These are phyloP conservation scores for Aldrovandia affinis DNA, from an alignment of 2,797 vertebrate genomes.

Conservation along the genomic window DNA sequence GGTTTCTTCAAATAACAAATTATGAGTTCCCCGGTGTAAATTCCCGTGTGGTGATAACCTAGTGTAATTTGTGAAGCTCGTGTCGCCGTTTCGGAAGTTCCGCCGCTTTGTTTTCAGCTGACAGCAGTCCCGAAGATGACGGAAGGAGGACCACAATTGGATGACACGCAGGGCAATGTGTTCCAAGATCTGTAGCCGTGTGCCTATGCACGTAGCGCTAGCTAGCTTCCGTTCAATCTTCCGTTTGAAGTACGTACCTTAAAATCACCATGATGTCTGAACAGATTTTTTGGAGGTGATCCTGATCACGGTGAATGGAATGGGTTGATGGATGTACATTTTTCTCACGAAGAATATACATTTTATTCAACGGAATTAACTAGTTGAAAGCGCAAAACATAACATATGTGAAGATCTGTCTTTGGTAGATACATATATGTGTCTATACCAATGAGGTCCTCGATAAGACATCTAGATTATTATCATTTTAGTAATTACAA, in stretches of 20 bases:
- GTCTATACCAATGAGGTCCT: too few relatives aligned
- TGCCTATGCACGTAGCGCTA: background rate
- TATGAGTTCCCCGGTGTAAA: background rate
- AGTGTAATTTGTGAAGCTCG: background rate
- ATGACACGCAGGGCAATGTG: background rate
- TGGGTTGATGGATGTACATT: too few relatives aligned
- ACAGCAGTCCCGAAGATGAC: background rate
- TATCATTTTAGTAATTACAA: too few relatives aligned
- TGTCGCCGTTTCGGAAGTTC: background rate
- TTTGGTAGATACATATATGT: too few relatives aligned
- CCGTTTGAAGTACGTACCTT: background rate
- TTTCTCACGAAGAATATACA: too few relatives aligned
- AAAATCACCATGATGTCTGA: background rate
- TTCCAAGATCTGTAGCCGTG: background rate
- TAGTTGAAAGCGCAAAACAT: too few relatives aligned
- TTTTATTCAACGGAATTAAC: too few relatives aligned
- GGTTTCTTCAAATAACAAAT: background rate
- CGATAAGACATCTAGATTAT: too few relatives aligned
- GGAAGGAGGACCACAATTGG: conserved; percentile 8
- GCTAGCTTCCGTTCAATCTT: background rate
- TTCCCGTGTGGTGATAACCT: background rate
- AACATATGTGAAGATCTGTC: too few relatives aligned
- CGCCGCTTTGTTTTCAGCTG: background rate
- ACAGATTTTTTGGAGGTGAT: too few relatives aligned
- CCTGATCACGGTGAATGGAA: too few relatives aligned